Conservation (phyloP, 2,113 vertebrate genomes). For the Epinephelus moara region DNA sequence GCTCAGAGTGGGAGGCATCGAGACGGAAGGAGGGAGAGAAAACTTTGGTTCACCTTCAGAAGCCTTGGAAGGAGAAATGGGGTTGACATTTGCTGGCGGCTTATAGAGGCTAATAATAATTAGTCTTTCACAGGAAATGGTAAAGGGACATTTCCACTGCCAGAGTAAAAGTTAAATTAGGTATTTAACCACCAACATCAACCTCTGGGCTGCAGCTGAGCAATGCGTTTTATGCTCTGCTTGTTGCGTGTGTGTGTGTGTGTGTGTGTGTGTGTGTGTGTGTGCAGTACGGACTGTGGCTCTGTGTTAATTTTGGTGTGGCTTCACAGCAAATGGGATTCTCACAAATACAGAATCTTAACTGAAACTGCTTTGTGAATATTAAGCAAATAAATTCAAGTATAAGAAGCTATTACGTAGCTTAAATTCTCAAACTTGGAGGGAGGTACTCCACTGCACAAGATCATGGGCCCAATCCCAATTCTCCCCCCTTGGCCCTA, state of each 20-base stretch:
- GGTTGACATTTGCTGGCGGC: constrained; percentile 38
- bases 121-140: constrained; percentile 14
- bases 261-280: neutral
- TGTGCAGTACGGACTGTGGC: neutral
- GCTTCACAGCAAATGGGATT: neutral
- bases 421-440: too few species aligned
- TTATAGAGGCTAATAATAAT: constrained; percentile 37
- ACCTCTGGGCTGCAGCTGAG: constrained; percentile 19
- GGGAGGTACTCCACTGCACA: neutral
- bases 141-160: constrained; percentile 12
- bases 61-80: neutral
- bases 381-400: neutral
- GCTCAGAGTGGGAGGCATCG: neutral
- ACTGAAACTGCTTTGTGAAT: neutral
- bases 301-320: neutral
- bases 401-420: neutral
- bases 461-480: too few species aligned
- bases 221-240: neutral
- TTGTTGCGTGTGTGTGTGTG: neutral
- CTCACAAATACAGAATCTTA: neutral
- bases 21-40: neutral
- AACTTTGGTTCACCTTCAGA: constrained; percentile 48
- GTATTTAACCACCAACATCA: constrained; percentile 25
- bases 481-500: too few species aligned
- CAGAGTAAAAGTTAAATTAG: constrained; percentile 18